phyloP scores from a whole-genome alignment of 2,888 invertebrate genomes.

The Chouioia cunea region DNA sequence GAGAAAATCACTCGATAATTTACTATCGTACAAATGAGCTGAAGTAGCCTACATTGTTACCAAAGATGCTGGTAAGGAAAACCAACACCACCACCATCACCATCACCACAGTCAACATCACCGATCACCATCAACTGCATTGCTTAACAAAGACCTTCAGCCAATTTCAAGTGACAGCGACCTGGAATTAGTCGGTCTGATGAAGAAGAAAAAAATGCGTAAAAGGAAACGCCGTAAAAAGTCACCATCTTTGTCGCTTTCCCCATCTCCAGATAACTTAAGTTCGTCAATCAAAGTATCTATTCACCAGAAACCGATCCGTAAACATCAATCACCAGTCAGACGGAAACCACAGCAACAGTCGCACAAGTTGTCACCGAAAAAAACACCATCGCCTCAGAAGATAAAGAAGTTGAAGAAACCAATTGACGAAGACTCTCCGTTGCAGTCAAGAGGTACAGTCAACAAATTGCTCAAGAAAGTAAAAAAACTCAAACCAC shows the following conservation, averaged over 20 bases:
- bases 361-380: background rate
- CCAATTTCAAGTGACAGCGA: constrained; percentile 66
- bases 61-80: constrained; percentile 66
- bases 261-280: constrained; percentile 18
- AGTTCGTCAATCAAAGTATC: constrained; percentile 30
- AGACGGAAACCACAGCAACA: constrained; percentile 8
- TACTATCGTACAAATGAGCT: constrained; percentile 47
- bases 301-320: constrained; percentile 10
- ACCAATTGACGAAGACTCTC: constrained; percentile 31
- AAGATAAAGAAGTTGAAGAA: background rate
- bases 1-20: too few relatives aligned
- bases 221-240: constrained; percentile 45
- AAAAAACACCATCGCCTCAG: constrained; percentile 11
- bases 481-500: constrained; percentile 57
- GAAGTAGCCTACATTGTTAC: constrained; percentile 59
- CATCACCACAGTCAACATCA: constrained; percentile 31
- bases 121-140: constrained; percentile 23
- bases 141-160: constrained; percentile 59
- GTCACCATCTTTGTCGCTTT: constrained; percentile 17
- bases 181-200: constrained; percentile 62
- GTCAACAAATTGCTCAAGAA: constrained; percentile 61
- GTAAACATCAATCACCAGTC: constrained; percentile 18
- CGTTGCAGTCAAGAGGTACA: constrained; percentile 9
- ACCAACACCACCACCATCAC: constrained; percentile 56
- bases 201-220: constrained; percentile 50